These are phyloP conservation scores for Harpagoxenus sublaevis DNA, from an alignment of 2,888 invertebrate genomes.

Conservation along the genomic window DNA sequence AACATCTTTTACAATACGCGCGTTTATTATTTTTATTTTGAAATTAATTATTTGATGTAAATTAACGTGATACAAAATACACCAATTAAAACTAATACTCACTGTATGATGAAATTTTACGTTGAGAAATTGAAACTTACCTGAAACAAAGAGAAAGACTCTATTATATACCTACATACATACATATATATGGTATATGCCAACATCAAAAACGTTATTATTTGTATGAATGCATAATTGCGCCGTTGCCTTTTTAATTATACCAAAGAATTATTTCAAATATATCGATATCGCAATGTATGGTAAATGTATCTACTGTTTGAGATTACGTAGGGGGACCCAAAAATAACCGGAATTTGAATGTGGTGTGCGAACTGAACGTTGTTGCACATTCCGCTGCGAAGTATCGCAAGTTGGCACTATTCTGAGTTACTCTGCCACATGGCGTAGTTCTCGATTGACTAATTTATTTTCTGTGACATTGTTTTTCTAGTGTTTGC, in stretches of 20 bases:
- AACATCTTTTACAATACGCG: too few species aligned
- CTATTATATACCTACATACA: background rate
- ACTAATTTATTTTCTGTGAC: too few species aligned
- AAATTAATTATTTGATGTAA: background rate
- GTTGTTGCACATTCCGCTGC: too few species aligned
- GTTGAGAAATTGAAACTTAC: slow-evolving; percentile 33
- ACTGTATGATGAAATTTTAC: background rate
- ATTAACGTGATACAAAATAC: background rate
- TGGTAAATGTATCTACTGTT: background rate
- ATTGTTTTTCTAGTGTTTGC: too few species aligned
- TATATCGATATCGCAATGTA: background rate
- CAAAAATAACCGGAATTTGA: too few species aligned
- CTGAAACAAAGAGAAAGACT: slow-evolving; percentile 48
- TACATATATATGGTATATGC: background rate
- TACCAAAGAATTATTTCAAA: background rate
- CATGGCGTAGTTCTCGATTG: too few species aligned
- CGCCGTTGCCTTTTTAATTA: background rate
- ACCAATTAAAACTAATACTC: background rate
- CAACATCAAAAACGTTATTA: background rate
- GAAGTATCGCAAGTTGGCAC: too few species aligned
- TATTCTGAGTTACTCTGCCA: too few species aligned
- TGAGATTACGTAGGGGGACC: too few species aligned
- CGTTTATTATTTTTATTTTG: background rate
- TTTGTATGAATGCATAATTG: background rate
- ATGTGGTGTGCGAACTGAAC: too few species aligned